Evolutionary conservation across 2,888 invertebrate genomes (phyloP), one percentile per base, ranked within the genome.

Genomic region (Buathra laborator): DNA sequence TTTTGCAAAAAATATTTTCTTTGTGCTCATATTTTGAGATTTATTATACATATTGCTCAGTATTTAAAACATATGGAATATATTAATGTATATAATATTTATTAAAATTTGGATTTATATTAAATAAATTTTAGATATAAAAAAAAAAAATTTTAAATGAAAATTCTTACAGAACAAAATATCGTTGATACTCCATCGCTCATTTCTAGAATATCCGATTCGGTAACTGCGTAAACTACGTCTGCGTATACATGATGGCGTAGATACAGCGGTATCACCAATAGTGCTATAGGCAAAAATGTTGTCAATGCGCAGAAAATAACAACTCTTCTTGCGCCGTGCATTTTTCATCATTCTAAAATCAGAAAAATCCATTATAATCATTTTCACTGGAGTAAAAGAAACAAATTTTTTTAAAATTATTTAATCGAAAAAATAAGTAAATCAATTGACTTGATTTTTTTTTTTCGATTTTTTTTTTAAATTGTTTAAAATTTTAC

Each of bases 141-240:
- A 24, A 24, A 24, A 24, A 19, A 19, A 53, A 19, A 53, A 56
- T 10, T 19, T 32, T 32, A 32, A 53, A n/a, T 53, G 9, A 70
- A 66, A 67, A 59, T 53, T 68, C 90, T 90, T 91, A 94, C 94
- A 88, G 94, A 94, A 93, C 98, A 98, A 94, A 98, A 98, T 90
- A 98, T 94, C 59, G 97, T 96, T 10, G 98, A 98, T 86, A 97
- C 96, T 51, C 97, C 97, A 94, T 97, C 97, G 83, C 96, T 96
- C 86, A 98, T 97, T 93, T 97, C 97, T 72, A 98, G 95, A 19
- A 98, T 96, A 94, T 98, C 98, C 0, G 97, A 97, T 93, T 98
- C 97, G 9, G 97, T 97, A 88, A 98, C 96, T 87, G 96, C 95
- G 91, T 97, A 97, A 86, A 95, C 95, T 29, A 97, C 96, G 95